Conservation (phyloP, 2,797 vertebrate genomes). For the Aeoliscus strigatus region DNA sequence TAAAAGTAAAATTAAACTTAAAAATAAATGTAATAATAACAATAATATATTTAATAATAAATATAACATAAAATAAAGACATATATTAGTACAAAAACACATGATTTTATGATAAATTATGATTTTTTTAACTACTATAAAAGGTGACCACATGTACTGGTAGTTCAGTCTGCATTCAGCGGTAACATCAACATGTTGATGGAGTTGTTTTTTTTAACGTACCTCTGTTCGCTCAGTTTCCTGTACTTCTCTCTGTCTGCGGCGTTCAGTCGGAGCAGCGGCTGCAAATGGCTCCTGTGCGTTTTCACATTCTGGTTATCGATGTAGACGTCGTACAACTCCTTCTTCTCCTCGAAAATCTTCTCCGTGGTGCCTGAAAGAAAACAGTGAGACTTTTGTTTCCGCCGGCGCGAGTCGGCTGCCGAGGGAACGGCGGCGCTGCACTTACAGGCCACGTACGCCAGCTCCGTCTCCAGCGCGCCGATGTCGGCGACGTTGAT, state of each 20-base stretch:
- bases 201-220: slow-evolving; percentile 2
- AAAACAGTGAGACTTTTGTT: not conserved
- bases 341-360: slow-evolving; percentile 95
- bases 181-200: not conserved
- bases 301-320: slow-evolving; percentile 99
- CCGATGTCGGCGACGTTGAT: slow-evolving; percentile 94
- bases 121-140: no score
- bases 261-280: slow-evolving; percentile 86
- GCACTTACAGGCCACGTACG: slow-evolving; percentile 95
- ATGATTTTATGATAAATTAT: no score
- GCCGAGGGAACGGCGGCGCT: not conserved
- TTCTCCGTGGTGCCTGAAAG: slow-evolving; percentile 93
- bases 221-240: slow-evolving; percentile 96
- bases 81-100: no score
- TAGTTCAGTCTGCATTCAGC: no score
- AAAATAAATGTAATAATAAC: no score
- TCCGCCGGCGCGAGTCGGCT: not conserved
- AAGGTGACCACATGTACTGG: no score
- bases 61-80: no score
- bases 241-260: slow-evolving; percentile 93
- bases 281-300: slow-evolving; percentile 84
- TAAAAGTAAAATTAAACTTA: no score
- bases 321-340: slow-evolving; percentile 92
- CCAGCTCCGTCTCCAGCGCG: slow-evolving; percentile 87
- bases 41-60: no score